Evolutionary conservation across 2,888 invertebrate genomes (phyloP).

Genomic region (Minunthozetes semirufus): DNA sequence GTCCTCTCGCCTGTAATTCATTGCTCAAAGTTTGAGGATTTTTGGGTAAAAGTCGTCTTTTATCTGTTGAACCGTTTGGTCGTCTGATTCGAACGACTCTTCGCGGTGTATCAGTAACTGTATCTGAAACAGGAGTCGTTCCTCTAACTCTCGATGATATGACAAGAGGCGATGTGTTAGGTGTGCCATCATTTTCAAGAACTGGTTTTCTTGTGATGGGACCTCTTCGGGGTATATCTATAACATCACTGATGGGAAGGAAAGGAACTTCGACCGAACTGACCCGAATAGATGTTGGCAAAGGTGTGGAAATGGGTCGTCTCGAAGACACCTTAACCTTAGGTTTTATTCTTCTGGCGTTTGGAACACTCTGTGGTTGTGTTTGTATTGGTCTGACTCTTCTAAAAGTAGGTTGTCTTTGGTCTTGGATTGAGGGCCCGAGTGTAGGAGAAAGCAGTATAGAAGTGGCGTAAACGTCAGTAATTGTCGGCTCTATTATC

Average conservation of each 20-base stretch:
- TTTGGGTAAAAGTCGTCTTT: slow-evolving; percentile 6
- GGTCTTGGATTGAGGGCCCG: neutral
- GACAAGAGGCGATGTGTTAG: neutral
- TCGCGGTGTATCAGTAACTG: slow-evolving; percentile 6
- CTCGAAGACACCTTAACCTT: slow-evolving; percentile 19
- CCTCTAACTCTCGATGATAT: neutral
- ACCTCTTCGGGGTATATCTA: slow-evolving; percentile 21
- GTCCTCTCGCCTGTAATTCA: slow-evolving; percentile 17
- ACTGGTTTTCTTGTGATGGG: slow-evolving; percentile 13
- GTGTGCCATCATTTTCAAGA: slow-evolving; percentile 6
- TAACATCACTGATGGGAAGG: neutral
- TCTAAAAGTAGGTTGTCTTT: slow-evolving; percentile 14
- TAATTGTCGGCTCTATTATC: slow-evolving; percentile 17
- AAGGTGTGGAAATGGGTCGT: slow-evolving; percentile 8
- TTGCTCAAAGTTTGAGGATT: neutral
- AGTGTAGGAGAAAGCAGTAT: neutral
- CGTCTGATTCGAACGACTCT: slow-evolving; percentile 23
- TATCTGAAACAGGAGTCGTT: slow-evolving; percentile 15
- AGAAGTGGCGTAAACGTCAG: slow-evolving; percentile 20
- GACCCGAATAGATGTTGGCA: slow-evolving; percentile 21
- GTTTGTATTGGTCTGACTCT: slow-evolving; percentile 24
- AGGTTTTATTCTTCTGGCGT: slow-evolving; percentile 15
- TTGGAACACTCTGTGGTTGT: neutral
- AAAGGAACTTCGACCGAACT: slow-evolving; percentile 15
- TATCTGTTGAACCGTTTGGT: neutral